Evolutionary conservation across 1,140 invertebrate genomes (phyloP).

Genomic region (Neodiprion virginianus): DNA sequence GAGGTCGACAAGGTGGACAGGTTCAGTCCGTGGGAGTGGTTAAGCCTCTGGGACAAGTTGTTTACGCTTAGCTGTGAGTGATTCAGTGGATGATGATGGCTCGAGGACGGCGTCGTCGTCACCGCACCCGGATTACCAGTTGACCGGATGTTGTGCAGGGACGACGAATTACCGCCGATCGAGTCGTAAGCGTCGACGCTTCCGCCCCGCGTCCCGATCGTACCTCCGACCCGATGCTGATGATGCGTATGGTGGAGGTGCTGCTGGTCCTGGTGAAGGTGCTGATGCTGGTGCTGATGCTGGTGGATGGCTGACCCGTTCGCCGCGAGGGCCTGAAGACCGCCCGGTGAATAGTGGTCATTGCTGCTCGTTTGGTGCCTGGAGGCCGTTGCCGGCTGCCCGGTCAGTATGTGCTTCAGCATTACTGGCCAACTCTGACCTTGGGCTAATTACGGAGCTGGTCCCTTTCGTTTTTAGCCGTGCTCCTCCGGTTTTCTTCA

Average conservation of each 20-base stretch:
- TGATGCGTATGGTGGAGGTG: background rate
- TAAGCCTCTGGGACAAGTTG: constrained; percentile 52
- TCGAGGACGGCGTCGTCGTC: constrained; percentile 45
- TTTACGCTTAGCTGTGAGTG: constrained; percentile 58
- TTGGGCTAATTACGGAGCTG: constrained; percentile 17
- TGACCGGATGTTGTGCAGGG: constrained; percentile 33
- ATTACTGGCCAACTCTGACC: constrained; percentile 50
- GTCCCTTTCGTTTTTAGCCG: constrained; percentile 22
- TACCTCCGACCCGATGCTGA: constrained; percentile 3
- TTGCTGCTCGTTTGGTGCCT: constrained; percentile 43
- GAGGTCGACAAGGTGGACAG: constrained; percentile 72
- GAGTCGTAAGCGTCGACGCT: constrained; percentile 54
- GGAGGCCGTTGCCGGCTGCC: constrained; percentile 56
- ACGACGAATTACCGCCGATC: constrained; percentile 31
- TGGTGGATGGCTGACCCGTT: constrained; percentile 18
- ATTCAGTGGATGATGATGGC: constrained; percentile 49
- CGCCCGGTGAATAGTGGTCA: constrained; percentile 15
- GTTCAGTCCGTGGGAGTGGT: constrained; percentile 68
- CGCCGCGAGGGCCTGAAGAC: background rate
- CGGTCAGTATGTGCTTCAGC: constrained; percentile 63
- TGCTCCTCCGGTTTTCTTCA: constrained; percentile 18
- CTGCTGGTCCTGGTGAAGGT: constrained; percentile 32
- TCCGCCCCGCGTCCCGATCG: constrained; percentile 29
- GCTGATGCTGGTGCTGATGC: constrained; percentile 40
- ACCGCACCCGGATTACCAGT: constrained; percentile 34